Evolutionary conservation across 2,888 invertebrate species (phyloP).

Genomic region (Cryptocephalus moraei): DNA sequence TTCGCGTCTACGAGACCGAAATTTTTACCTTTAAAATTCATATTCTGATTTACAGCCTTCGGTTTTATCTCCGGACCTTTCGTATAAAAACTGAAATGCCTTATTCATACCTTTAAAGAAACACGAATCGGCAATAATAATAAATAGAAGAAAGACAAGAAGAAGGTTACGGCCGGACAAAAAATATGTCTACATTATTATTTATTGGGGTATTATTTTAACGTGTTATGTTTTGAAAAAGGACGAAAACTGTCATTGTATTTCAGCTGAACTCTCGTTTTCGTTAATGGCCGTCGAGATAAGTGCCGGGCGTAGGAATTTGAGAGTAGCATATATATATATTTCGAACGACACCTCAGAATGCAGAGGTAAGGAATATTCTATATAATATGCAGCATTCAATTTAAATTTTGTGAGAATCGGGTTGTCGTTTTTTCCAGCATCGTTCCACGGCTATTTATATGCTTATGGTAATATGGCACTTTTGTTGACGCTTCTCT

Average conservation of each 20-base stretch:
- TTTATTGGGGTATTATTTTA: conserved; percentile 18
- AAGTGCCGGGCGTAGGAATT: conserved; percentile 29
- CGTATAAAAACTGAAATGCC: too few relatives aligned
- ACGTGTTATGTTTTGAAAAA: conserved; percentile 19
- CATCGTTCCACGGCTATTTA: conserved; percentile 32
- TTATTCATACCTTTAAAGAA: not conserved
- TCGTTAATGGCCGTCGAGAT: conserved; percentile 31
- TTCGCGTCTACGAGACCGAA: not conserved
- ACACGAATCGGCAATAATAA: conserved; percentile 13
- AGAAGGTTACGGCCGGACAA: conserved; percentile 4
- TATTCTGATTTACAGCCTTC: not conserved
- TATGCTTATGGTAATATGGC: conserved; percentile 32
- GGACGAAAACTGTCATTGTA: conserved; percentile 22
- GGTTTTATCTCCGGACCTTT: not conserved
- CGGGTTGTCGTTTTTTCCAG: conserved; percentile 28
- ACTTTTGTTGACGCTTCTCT: not conserved
- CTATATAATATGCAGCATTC: conserved; percentile 35
- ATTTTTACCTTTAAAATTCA: not conserved
- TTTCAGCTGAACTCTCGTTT: conserved; percentile 28
- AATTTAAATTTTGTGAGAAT: conserved; percentile 36
- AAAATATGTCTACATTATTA: conserved; percentile 17
- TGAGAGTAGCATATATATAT: conserved; percentile 30
- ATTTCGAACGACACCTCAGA: conserved; percentile 34
- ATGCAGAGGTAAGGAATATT: conserved; percentile 31
- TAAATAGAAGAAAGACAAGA: conserved; percentile 9